Percentiles rank a stretch among this genome's conserved stretches.
Conservation (phyloP, 2,888 invertebrate species). For the Morinoia aosen region DNA sequence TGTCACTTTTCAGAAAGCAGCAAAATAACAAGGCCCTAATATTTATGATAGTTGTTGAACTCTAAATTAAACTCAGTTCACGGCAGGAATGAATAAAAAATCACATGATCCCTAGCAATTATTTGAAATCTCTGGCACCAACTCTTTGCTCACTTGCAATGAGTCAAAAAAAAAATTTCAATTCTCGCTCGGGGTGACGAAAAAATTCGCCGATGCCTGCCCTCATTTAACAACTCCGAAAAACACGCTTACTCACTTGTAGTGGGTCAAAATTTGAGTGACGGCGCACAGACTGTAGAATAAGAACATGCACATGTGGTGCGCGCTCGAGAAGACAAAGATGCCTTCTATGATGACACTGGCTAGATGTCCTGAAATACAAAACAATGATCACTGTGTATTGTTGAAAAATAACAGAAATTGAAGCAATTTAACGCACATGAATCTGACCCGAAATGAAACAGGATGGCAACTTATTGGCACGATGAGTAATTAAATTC, state of each 20-base stretch:
- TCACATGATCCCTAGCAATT: too few species aligned
- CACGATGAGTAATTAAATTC: too few species aligned
- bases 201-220: neutral
- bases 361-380: conserved; percentile 70
- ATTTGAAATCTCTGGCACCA: too few species aligned
- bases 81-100: too few species aligned
- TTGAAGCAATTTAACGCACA: too few species aligned
- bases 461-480: too few species aligned
- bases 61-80: too few species aligned
- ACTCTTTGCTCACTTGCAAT: neutral
- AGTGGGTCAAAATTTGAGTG: conserved; percentile 59
- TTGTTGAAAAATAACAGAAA: neutral
- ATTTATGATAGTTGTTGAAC: too few species aligned
- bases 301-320: conserved; percentile 75
- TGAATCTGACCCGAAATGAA: too few species aligned
- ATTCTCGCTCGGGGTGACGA: neutral
- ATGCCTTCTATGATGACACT: conserved; percentile 71
- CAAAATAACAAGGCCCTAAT: too few species aligned
- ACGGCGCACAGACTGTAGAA: conserved; percentile 72
- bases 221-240: neutral
- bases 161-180: too few species aligned
- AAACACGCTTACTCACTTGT: conserved; percentile 55
- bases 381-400: neutral
- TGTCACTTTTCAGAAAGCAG: too few species aligned
- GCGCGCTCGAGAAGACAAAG: conserved; percentile 72